Base-by-base conservation (phyloP, 2,113 vertebrate genomes). In the Cygnus buccinator region DNA sequence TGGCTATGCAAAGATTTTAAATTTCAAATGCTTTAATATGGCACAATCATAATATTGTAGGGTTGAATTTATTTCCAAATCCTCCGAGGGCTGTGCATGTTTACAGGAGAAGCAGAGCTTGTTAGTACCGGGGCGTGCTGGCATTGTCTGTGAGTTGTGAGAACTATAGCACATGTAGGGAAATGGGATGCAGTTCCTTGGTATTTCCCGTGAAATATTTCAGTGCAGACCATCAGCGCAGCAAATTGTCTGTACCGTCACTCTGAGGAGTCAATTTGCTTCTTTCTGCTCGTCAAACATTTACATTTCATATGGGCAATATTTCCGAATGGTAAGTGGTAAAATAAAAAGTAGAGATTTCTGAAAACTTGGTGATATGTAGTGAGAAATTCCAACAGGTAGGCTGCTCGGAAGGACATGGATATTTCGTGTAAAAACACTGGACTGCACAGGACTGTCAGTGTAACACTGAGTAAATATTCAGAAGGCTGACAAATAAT, bases 141-240 rank as follows among this genome's bases (percentile, higher is more conserved):
- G 41, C 11, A 21, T 25, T 68, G n/a, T 11, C 9, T 62, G 78
- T 22, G 18, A 29, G 3, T 4, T 28, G n/a, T 65, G 74, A 61
- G 58, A 80, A 18, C 10, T 8, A 0, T 3, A 1, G 2, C 28
- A 3, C 50, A 4, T 20, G 44, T 35, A 3, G 65, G 65, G 59
- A 67, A 28, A 37, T 12, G 48, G 57, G 31, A 10, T 35, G 2
- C 46, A 33, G 29, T 37, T 58, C 9, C 18, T 50, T 25, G 8
- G 4, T 12, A 3, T 41, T 77, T 63, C 8, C 41, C 13, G 0
- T 18, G 39, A 43, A 15, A 3, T 58, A 12, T 25, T 72, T 68
- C 76, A 26, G 0, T 13, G 3, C 26, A 19, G 57, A 4, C 22
- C 23, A 2, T 13, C 48, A 13, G 65, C 35, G 68, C 20, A 58